Conservation (phyloP, 2,113 vertebrate genomes). For the Rattus norvegicus region DNA sequence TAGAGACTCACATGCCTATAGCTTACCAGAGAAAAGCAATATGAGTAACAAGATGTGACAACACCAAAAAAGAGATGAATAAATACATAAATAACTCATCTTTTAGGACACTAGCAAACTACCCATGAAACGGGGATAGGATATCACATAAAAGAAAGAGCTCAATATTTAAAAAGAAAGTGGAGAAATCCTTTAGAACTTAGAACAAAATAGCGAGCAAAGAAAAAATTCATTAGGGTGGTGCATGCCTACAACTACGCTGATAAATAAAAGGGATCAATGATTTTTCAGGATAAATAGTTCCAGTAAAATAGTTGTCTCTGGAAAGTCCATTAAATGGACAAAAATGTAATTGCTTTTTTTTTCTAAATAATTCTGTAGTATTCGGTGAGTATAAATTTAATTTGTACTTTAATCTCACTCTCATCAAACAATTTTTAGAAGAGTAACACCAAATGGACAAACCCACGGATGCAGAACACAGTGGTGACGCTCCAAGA, state of each 20-base stretch:
- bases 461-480: not conserved
- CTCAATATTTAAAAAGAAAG: not conserved
- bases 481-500: not conserved
- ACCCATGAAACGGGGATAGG: conserved; percentile 28
- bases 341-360: not conserved
- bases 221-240: not conserved
- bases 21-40: not conserved
- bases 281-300: not conserved
- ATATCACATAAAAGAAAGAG: conserved; percentile 36
- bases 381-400: conserved; percentile 32
- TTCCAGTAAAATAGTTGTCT: not conserved
- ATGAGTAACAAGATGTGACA: not conserved
- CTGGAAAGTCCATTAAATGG: not conserved
- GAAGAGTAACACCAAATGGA: not conserved
- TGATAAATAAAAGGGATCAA: not conserved
- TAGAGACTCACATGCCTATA: not conserved
- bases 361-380: not conserved
- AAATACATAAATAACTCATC: not conserved
- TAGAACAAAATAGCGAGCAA: not conserved
- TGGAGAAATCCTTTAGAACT: conserved; percentile 2
- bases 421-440: conserved; percentile 7
- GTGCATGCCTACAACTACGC: not conserved
- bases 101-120: conserved; percentile 17
- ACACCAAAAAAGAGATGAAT: conserved; percentile 16
- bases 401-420: conserved; percentile 37